Evolutionary conservation across 1,140 invertebrate species (phyloP).

Genomic region (Chionoecetes opilio): DNA sequence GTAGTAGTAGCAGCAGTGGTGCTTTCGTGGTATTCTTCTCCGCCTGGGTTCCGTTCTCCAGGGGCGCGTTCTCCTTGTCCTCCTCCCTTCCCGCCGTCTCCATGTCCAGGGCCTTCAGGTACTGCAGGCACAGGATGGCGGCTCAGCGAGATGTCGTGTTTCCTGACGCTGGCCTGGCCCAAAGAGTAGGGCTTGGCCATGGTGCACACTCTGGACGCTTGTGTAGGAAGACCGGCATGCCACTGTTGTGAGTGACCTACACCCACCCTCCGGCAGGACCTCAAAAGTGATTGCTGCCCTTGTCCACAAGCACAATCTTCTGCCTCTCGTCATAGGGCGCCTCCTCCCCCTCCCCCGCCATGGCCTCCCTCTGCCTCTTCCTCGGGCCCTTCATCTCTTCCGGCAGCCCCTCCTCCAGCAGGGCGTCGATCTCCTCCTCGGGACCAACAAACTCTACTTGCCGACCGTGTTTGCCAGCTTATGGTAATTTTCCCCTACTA

Average conservation of each 20-base stretch:
- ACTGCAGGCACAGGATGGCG: constrained; percentile 97
- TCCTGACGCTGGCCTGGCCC: constrained; percentile 95
- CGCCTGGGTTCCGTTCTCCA: constrained; percentile 41
- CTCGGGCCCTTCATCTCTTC: constrained; percentile 87
- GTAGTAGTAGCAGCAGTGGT: background rate
- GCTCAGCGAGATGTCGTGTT: constrained; percentile 97
- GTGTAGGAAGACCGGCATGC: constrained; percentile 97
- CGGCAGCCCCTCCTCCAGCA: constrained; percentile 92
- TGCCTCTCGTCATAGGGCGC: constrained; percentile 90
- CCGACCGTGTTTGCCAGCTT: no score
- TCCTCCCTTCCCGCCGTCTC: constrained; percentile 86
- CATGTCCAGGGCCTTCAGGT: constrained; percentile 90
- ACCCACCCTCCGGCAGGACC: constrained; percentile 98
- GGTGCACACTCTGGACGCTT: constrained; percentile 93
- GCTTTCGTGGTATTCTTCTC: background rate
- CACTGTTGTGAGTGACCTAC: constrained; percentile 96
- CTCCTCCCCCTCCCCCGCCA: constrained; percentile 78
- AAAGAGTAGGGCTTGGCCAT: constrained; percentile 96
- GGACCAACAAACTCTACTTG: constrained; percentile 90
- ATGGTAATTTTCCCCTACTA: no score
- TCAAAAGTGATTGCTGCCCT: constrained; percentile 97
- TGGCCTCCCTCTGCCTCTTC: constrained; percentile 84
- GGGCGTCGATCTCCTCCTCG: constrained; percentile 94
- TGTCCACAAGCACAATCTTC: constrained; percentile 94
- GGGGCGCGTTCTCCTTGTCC: constrained; percentile 84